Evolutionary conservation across 2,888 invertebrate species (phyloP).

Genomic region (Zaprionus obscuricornis): DNA sequence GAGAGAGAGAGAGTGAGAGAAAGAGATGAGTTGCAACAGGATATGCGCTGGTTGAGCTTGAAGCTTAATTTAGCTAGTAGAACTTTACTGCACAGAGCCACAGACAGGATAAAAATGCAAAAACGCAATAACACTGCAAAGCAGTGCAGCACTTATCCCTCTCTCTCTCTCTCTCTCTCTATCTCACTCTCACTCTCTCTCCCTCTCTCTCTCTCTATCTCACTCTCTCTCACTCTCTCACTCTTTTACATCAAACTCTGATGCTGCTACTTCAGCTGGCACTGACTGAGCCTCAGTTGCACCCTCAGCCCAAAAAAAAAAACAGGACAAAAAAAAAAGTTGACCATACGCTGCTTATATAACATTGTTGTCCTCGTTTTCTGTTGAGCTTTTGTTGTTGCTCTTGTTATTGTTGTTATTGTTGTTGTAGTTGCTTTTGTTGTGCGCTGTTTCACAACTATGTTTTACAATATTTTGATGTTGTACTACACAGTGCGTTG

Average conservation of each 20-base stretch:
- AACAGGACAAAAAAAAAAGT: slow-evolving; percentile 4
- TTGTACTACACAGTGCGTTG: slow-evolving; percentile 53
- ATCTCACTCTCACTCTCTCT: too few species aligned
- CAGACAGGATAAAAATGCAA: slow-evolving; percentile 65
- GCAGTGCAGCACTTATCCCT: too few species aligned
- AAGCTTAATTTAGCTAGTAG: slow-evolving; percentile 68
- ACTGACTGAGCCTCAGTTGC: slow-evolving; percentile 2
- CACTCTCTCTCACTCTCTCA: too few species aligned
- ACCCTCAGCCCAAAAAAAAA: neutral
- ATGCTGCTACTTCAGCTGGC: slow-evolving; percentile 12
- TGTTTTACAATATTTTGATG: slow-evolving; percentile 77
- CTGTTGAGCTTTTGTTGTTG: slow-evolving; percentile 35
- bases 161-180: too few species aligned
- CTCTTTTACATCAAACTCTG: too few species aligned
- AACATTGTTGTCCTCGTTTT: slow-evolving; percentile 52
- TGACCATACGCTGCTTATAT: slow-evolving; percentile 59
- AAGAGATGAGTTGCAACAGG: slow-evolving; percentile 63
- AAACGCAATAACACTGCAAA: slow-evolving; percentile 63
- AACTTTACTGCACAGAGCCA: slow-evolving; percentile 34
- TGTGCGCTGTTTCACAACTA: slow-evolving; percentile 73
- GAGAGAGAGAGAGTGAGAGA: too few species aligned
- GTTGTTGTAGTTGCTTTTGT: slow-evolving; percentile 45
- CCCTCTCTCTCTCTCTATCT: too few species aligned
- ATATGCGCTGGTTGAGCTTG: slow-evolving; percentile 45
- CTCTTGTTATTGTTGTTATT: slow-evolving; percentile 33